Conservation (phyloP, 2,888 invertebrate genomes). For the Zonitis immaculata region DNA sequence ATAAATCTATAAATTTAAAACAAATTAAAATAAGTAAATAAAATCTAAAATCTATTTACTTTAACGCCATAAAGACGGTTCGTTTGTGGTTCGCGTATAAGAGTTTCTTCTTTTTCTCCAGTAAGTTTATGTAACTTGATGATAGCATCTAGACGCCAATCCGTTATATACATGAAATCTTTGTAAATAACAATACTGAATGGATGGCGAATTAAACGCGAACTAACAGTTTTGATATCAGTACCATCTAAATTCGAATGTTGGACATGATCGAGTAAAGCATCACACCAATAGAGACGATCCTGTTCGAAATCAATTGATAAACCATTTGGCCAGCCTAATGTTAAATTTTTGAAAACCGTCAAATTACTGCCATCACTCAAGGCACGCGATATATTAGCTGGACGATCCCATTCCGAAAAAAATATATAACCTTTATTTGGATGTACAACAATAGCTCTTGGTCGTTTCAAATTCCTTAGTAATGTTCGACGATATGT, state of each 20-base stretch:
- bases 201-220: constrained; percentile 79
- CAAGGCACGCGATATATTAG: constrained; percentile 90
- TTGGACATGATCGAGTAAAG: constrained; percentile 91
- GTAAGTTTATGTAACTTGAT: constrained; percentile 83
- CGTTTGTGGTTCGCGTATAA: constrained; percentile 84
- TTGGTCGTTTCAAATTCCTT: constrained; percentile 83
- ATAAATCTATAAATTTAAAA: constrained; percentile 54
- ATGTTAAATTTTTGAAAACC: constrained; percentile 83
- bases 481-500: constrained; percentile 78
- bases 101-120: constrained; percentile 80
- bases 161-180: constrained; percentile 94
- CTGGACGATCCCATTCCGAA: constrained; percentile 94
- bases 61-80: constrained; percentile 90
- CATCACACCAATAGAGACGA: constrained; percentile 96
- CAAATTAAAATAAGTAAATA: not conserved
- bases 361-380: constrained; percentile 84
- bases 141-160: constrained; percentile 95
- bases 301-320: constrained; percentile 87
- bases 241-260: constrained; percentile 88
- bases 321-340: constrained; percentile 97
- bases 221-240: constrained; percentile 85
- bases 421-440: constrained; percentile 92
- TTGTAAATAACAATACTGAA: constrained; percentile 88
- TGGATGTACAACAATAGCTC: constrained; percentile 96
- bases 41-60: constrained; percentile 39